Evolutionary conservation across 2,113 vertebrate species (phyloP).

Genomic region (Scatophagus argus): DNA sequence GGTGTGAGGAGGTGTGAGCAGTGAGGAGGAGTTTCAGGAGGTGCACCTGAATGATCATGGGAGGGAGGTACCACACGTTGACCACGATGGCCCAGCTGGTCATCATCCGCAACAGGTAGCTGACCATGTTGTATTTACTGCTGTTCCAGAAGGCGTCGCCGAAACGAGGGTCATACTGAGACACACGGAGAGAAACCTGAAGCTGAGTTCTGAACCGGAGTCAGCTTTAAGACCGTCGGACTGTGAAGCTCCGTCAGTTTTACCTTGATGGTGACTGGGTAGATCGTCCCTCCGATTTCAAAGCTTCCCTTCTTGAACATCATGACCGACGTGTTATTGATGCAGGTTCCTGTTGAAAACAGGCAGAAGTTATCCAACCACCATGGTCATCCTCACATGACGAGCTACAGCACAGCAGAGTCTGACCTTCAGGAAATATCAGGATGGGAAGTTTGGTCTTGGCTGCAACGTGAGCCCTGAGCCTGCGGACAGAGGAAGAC

Average conservation of each 20-base stretch:
- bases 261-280: conserved; percentile 98
- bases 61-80: conserved; percentile 96
- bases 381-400: background rate
- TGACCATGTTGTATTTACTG: conserved; percentile 92
- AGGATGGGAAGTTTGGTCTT: conserved; percentile 94
- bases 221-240: no score
- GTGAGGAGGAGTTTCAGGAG: background rate
- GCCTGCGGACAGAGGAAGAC: conserved; percentile 73
- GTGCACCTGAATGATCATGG: conserved; percentile 90
- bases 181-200: background rate
- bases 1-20: no score
- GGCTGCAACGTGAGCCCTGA: conserved; percentile 90
- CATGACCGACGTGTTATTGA: conserved; percentile 99
- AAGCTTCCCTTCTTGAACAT: conserved; percentile 99
- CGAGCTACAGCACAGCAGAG: background rate
- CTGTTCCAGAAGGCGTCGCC: conserved; percentile 99
- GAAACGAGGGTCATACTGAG: conserved; percentile 94
- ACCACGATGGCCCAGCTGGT: conserved; percentile 98
- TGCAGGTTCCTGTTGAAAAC: conserved; percentile 89
- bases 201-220: background rate
- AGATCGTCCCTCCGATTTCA: conserved; percentile 94
- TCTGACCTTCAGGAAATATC: conserved; percentile 97
- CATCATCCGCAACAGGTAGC: conserved; percentile 94
- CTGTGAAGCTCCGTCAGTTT: no score
- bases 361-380: background rate